Evolutionary conservation across 2,797 vertebrate species (phyloP).

Genomic region (Myiotriccus ornatus): DNA sequence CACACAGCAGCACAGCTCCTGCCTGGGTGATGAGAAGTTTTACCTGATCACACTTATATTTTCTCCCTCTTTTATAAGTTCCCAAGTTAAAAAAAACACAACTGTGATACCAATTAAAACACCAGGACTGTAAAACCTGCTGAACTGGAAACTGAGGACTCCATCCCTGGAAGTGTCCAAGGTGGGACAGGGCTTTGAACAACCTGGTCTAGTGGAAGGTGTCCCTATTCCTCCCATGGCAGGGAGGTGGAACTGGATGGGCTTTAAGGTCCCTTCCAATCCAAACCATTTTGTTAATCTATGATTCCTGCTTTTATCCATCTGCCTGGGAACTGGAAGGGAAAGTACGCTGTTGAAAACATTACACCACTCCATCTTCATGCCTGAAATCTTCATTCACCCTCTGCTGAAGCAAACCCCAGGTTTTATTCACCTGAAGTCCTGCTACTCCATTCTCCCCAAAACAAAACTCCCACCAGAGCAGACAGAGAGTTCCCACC

Average conservation of each 20-base stretch:
- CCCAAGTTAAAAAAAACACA: neutral
- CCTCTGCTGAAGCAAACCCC: neutral
- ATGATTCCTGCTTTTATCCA: neutral
- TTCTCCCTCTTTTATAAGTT: neutral
- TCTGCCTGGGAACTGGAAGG: neutral
- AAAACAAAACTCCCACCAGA: neutral
- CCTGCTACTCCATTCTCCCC: too few species aligned
- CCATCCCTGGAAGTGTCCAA: neutral
- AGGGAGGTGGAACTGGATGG: neutral
- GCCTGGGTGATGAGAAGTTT: neutral
- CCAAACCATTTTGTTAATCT: neutral
- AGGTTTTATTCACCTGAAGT: neutral
- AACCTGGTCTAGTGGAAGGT: neutral
- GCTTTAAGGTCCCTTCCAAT: neutral
- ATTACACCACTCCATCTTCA: neutral
- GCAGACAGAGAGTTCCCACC: neutral
- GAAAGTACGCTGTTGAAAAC: neutral
- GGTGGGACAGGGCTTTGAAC: accelerated
- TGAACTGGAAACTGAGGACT: neutral
- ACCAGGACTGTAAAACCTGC: neutral
- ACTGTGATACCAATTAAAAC: neutral
- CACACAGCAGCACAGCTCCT: neutral
- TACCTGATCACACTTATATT: neutral
- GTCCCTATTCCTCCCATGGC: neutral
- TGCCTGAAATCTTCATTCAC: neutral